Evolutionary conservation across 2,113 vertebrate species (phyloP), one percentile per base, ranked within the genome.

Genomic region (Crotalus viridis): DNA sequence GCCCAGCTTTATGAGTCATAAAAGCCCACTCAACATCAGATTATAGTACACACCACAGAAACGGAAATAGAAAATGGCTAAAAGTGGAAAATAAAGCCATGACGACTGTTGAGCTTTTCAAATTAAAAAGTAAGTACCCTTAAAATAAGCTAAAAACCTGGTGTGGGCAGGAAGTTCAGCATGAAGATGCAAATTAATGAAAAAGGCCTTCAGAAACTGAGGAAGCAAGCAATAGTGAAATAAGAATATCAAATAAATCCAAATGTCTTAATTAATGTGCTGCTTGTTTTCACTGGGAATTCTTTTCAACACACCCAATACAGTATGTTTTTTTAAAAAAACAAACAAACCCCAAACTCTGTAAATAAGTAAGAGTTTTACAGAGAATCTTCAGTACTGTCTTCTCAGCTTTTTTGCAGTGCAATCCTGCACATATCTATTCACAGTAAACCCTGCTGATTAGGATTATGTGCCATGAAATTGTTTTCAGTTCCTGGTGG

Each of bases 81-180:
- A 95, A 94, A 93, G 69, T 46, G 92, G 91, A 88, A 93, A 87
- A 4, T 21, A 28, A 54, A 46, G 69, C 91, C 81, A 94, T 93
- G 85, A 51, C 86, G 93, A 85, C 91, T 90, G 54, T 33, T 89
- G 91, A 93, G 89, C 52, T 94, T 93, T 94, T 93, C 43, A 95
- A 69, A 93, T 0, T 7, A 94, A 91, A 55, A 89, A 94, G 55
- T 54, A 59, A 92, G 85, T 93, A 93, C 90, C 93, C 85, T 91
- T 94, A 52, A 93, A 95, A 93, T 88, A 93, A 96, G 94, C 94
- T 95, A 95, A 96, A 96, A 96, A 92, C 69, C 61, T 93, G 89
- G n/a, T 92, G 92, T 95, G 94, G 96, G 95, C 96, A 95, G 95
- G 74, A 91, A 91, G 93, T 93, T 93, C 90, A 88, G 90, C 93